These are phyloP conservation scores for Mustela lutreola DNA, from an alignment of 2,113 vertebrate species.

Conservation along the genomic window DNA sequence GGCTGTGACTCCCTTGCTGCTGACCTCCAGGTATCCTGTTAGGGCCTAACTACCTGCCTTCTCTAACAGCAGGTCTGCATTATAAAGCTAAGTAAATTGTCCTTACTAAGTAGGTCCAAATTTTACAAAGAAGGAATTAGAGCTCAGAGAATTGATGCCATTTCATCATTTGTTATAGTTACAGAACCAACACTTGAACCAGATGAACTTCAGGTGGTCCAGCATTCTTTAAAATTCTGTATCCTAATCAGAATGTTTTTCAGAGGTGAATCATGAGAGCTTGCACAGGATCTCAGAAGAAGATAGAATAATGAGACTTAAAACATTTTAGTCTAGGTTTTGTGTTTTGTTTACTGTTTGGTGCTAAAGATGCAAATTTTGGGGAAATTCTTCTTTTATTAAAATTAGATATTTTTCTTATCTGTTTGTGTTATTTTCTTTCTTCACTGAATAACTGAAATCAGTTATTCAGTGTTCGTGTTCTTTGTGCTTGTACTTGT, in stretches of 20 bases:
- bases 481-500: background rate
- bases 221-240: background rate
- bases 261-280: background rate
- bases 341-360: background rate
- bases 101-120: background rate
- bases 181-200: background rate
- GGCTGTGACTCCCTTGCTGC: background rate
- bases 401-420: background rate
- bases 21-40: background rate
- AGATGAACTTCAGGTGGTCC: background rate
- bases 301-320: background rate
- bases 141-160: background rate
- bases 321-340: background rate
- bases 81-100: conserved; percentile 14
- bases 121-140: background rate
- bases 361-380: background rate
- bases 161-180: background rate
- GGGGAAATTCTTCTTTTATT: background rate
- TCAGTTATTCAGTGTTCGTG: background rate
- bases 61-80: background rate
- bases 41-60: background rate
- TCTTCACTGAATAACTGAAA: background rate
- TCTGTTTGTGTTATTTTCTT: background rate
- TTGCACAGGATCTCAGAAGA: background rate
- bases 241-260: background rate